phyloP scores from a whole-genome alignment of 2,888 invertebrate genomes.

The Morpho deidamia region DNA sequence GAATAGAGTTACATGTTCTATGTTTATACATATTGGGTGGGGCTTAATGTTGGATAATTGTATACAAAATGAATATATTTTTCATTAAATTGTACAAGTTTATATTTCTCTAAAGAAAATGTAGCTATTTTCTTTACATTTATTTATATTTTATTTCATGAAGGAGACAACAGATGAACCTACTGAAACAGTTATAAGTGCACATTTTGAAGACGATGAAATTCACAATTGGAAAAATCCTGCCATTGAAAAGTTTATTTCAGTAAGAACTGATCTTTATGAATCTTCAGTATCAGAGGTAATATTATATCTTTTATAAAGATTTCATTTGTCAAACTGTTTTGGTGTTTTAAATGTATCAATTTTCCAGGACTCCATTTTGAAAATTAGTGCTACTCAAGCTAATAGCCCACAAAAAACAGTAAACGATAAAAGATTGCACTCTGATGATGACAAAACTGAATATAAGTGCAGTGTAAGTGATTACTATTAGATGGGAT shows the following conservation, averaged over 20 bases:
- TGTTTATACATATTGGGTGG: too few species aligned
- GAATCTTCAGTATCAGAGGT: conserved; percentile 19
- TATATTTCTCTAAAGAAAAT: too few species aligned
- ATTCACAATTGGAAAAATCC: neutral
- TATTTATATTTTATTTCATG: neutral
- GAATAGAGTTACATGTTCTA: too few species aligned
- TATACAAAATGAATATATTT: too few species aligned
- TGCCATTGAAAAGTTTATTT: conserved; percentile 16
- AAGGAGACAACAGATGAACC: neutral
- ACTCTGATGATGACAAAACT: neutral
- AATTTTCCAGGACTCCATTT: neutral
- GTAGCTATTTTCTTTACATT: too few species aligned
- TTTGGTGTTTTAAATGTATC: neutral
- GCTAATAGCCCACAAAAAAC: neutral
- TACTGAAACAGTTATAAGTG: neutral
- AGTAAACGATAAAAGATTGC: neutral
- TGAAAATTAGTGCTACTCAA: neutral
- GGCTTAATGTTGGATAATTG: too few species aligned
- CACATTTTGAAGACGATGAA: neutral
- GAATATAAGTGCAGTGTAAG: conserved; percentile 35
- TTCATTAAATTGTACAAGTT: too few species aligned
- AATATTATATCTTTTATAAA: too few species aligned
- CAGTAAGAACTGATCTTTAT: conserved; percentile 42
- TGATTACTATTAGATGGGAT: neutral
- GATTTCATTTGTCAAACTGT: neutral